Conservation (phyloP, 2,888 invertebrate genomes). For the Dynastes tityus region DNA sequence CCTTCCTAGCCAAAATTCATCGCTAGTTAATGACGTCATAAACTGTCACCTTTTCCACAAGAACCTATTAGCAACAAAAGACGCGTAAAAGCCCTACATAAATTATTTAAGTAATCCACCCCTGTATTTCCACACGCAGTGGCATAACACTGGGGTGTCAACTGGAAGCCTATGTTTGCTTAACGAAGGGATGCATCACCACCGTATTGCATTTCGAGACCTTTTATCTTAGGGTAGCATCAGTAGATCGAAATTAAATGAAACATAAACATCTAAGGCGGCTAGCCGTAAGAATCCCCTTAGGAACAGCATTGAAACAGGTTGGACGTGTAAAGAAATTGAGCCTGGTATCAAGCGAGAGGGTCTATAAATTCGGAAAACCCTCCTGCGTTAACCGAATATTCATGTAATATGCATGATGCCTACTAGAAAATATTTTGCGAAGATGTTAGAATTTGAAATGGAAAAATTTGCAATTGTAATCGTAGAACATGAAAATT, state of each 20-base stretch:
- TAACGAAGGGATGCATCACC: conserved; percentile 30
- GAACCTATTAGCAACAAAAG: no score
- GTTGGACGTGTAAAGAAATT: background rate
- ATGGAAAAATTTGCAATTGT: conserved; percentile 21
- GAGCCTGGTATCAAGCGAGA: background rate
- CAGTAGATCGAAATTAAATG: conserved; percentile 42
- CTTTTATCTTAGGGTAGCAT: conserved; percentile 6
- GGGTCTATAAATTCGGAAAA: background rate
- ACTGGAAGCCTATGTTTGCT: conserved; percentile 41
- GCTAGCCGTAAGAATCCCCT: conserved; percentile 14
- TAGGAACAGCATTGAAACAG: conserved; percentile 3
- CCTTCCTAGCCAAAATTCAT: no score
- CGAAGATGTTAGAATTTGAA: background rate
- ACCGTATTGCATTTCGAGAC: background rate
- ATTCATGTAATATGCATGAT: background rate
- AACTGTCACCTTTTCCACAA: no score
- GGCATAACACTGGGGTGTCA: conserved; percentile 3
- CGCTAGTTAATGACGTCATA: no score
- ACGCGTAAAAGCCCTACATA: conserved; percentile 12
- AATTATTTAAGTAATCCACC: conserved; percentile 29
- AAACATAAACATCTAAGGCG: conserved; percentile 46
- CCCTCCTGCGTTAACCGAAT: background rate
- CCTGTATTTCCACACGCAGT: conserved; percentile 21
- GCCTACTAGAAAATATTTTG: background rate
- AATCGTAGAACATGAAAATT: background rate